Conservation (phyloP, 2,113 vertebrate species). For the Struthidea cinerea region DNA sequence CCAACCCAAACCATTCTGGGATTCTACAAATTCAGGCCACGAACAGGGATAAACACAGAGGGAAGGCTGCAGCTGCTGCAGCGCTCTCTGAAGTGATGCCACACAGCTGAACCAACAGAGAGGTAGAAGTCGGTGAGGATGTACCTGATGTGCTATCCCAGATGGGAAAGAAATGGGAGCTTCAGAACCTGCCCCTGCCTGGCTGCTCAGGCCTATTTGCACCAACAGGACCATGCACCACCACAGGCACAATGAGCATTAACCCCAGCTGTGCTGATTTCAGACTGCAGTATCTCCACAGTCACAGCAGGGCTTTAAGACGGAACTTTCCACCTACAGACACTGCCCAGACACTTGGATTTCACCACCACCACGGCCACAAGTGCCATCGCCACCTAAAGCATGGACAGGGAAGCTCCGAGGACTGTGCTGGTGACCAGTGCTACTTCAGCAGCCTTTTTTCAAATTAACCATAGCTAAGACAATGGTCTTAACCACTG, state of each 20-base stretch:
- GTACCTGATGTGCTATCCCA: neutral
- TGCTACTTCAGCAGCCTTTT: neutral
- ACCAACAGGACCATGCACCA: accelerated
- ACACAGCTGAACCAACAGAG: accelerated
- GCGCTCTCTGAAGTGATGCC: neutral
- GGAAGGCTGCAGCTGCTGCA: neutral
- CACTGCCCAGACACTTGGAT: neutral
- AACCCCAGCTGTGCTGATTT: neutral
- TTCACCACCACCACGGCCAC: neutral
- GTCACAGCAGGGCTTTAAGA: neutral
- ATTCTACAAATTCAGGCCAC: neutral
- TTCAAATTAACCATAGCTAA: neutral
- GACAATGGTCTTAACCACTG: neutral
- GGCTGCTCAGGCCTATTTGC: neutral
- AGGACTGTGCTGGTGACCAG: neutral
- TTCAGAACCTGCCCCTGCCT: neutral
- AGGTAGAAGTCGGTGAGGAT: accelerated
- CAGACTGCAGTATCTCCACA: neutral
- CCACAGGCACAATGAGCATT: neutral
- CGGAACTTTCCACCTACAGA: neutral
- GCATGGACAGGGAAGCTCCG: accelerated
- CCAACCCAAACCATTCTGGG: neutral
- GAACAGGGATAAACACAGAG: neutral
- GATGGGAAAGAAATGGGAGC: neutral
- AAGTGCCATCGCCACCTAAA: neutral